phyloP scores from a whole-genome alignment of 2,888 invertebrate genomes.

The Brachyopa scutellaris region DNA sequence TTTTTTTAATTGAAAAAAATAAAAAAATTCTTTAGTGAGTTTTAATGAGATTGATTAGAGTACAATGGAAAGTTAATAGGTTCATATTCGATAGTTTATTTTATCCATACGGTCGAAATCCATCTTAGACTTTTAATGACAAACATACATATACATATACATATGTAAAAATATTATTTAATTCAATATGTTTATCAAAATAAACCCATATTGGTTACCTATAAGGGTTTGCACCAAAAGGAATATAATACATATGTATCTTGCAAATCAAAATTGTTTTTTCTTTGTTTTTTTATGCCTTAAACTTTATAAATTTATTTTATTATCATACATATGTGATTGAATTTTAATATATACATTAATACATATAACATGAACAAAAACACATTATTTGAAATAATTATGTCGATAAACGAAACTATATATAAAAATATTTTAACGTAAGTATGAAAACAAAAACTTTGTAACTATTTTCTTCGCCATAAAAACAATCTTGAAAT shows the following conservation, averaged over 20 bases:
- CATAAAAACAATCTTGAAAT: neutral
- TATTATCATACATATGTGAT: too few relatives aligned
- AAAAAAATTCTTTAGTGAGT: constrained; percentile 11
- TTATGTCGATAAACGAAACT: too few relatives aligned
- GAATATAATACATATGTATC: neutral
- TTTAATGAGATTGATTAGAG: neutral
- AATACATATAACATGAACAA: neutral
- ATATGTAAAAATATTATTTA: neutral
- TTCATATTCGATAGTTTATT: constrained; percentile 9
- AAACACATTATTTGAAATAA: neutral
- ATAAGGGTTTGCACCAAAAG: neutral
- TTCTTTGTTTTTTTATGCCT: too few relatives aligned
- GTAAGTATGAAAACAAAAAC: constrained; percentile 36
- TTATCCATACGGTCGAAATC: constrained; percentile 21
- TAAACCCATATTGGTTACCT: neutral
- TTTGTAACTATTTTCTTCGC: neutral
- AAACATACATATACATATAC: too few relatives aligned
- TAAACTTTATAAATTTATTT: neutral
- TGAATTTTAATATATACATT: constrained; percentile 1
- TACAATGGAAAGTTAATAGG: constrained; percentile 15
- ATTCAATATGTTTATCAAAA: constrained; percentile 15
- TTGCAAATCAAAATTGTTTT: too few relatives aligned
- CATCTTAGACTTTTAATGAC: neutral
- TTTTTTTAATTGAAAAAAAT: constrained; percentile 45
- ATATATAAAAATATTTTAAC: neutral